phyloP scores from a whole-genome alignment of 2,797 vertebrate genomes.

The Selene dorsalis region DNA sequence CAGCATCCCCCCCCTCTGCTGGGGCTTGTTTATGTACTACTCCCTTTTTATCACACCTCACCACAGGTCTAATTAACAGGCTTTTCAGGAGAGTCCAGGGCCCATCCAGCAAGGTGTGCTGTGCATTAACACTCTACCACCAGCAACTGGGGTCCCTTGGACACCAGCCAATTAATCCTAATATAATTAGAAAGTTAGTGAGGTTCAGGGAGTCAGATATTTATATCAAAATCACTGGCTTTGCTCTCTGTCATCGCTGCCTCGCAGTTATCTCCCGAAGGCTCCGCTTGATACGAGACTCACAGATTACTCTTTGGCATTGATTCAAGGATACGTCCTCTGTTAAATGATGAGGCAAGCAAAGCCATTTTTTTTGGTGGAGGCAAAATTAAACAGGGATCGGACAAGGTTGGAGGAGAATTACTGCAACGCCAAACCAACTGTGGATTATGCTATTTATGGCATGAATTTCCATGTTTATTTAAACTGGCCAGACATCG shows the following conservation, averaged over 20 bases:
- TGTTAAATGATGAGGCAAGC: conserved; percentile 61
- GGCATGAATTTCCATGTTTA: conserved; percentile 37
- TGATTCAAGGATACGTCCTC: conserved; percentile 72
- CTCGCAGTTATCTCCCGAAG: conserved; percentile 45
- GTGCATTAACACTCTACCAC: conserved; percentile 67
- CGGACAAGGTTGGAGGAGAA: conserved; percentile 54
- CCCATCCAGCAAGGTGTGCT: conserved; percentile 63
- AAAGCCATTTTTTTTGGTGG: conserved; percentile 12
- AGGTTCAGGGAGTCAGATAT: conserved; percentile 75
- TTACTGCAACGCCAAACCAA: conserved; percentile 46
- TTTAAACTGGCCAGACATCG: conserved; percentile 9
- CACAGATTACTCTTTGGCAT: conserved; percentile 62
- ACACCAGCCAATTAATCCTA: conserved; percentile 84
- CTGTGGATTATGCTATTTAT: conserved; percentile 46
- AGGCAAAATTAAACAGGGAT: conserved; percentile 32
- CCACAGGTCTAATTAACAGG: conserved; percentile 80
- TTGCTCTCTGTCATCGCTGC: conserved; percentile 33
- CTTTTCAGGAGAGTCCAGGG: conserved; percentile 58
- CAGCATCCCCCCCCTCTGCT: conserved; percentile 50
- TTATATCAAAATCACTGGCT: conserved; percentile 74
- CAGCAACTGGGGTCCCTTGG: conserved; percentile 69
- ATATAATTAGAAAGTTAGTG: conserved; percentile 82
- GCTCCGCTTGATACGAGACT: conserved; percentile 57
- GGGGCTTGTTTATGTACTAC: conserved; percentile 63
- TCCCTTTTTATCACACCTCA: conserved; percentile 75